Base-by-base conservation (phyloP, 2,888 invertebrate species). In the Lepidocyrtinus sp. region DNA sequence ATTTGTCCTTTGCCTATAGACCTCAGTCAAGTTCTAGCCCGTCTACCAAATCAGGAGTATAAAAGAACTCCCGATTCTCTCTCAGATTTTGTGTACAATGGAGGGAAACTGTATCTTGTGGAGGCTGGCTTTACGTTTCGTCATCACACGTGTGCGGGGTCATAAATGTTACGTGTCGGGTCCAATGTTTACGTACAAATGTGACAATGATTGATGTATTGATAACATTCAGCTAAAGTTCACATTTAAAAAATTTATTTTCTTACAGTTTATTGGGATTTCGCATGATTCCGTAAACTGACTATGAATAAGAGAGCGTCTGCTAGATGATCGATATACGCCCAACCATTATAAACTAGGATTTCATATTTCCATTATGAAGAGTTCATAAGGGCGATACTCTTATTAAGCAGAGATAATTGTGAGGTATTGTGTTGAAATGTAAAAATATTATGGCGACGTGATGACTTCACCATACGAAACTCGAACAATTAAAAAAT, bases 171-270 rank as follows among this genome's bases (percentile, higher is more conserved):
- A 50, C 50, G 50, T 50, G 50, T 50, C 50, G 15, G 50, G 50
- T 50, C 50, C 50, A 50, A 50, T 61, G 61, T 68, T 75, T 59
- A 65, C 46, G 55, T 25, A 50, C 15, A 7, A 50, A 64, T 68
- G 59, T 68, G 75, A 75, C 75, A 68, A 17, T 55, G 75, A 68
- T 75, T 75, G 75, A 75, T 75, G 61, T 74, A 74, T 67, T 75
- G 75, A 75, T 75, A 75, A 55, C 64, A 21, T 46, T 50, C 36
- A 27, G 65, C 12, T 72, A 25, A 2, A 5, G 26, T 15, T 61
- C 12, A 68, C 7, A 36, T 24, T n/a, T 17, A 55, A 59, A 25
- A 65, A 65, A 65, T 36, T n/a, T n/a, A n/a, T n/a, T n/a, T n/a
- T n/a, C n/a, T n/a, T n/a, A n/a, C n/a, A n/a, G n/a, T n/a, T n/a